Conservation (phyloP, 2,888 invertebrate species). For the Adelognathus sp. region DNA sequence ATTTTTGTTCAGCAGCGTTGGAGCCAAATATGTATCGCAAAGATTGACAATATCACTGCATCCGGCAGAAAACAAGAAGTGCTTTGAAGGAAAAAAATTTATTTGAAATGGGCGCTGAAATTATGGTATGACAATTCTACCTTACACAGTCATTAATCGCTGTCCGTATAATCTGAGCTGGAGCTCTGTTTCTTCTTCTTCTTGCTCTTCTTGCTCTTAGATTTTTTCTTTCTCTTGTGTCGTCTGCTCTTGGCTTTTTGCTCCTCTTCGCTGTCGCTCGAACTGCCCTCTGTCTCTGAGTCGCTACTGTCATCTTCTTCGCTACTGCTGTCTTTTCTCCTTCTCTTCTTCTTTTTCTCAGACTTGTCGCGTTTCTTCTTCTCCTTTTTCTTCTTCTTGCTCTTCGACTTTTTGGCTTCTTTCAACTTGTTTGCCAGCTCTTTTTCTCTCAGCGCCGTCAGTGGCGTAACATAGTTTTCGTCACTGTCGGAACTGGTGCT, state of each 20-base stretch:
- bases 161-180: slow-evolving; percentile 3
- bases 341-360: slow-evolving; percentile 62
- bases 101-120: too few species aligned
- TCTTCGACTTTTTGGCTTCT: slow-evolving; percentile 84
- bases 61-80: too few species aligned
- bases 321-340: slow-evolving; percentile 51
- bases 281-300: not conserved
- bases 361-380: slow-evolving; percentile 78
- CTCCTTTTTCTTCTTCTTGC: slow-evolving; percentile 82
- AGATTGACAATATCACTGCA: too few species aligned
- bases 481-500: slow-evolving; percentile 96
- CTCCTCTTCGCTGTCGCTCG: slow-evolving; percentile 56
- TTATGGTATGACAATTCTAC: too few species aligned
- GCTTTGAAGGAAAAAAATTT: too few species aligned
- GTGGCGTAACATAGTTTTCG: slow-evolving; percentile 91
- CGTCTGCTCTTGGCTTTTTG: slow-evolving; percentile 61
- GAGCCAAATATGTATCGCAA: too few species aligned
- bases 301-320: slow-evolving; percentile 1
- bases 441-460: slow-evolving; percentile 90
- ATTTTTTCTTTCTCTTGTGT: slow-evolving; percentile 65
- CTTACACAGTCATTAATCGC: not conserved
- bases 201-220: slow-evolving; percentile 78
- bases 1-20: too few species aligned
- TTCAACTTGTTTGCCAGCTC: slow-evolving; percentile 89
- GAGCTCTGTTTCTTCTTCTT: slow-evolving; percentile 74